Percentiles rank a stretch among this genome's conserved stretches.
Evolutionary conservation across 1,140 invertebrate genomes (phyloP).

Genomic region (Temnothorax longispinosus): DNA sequence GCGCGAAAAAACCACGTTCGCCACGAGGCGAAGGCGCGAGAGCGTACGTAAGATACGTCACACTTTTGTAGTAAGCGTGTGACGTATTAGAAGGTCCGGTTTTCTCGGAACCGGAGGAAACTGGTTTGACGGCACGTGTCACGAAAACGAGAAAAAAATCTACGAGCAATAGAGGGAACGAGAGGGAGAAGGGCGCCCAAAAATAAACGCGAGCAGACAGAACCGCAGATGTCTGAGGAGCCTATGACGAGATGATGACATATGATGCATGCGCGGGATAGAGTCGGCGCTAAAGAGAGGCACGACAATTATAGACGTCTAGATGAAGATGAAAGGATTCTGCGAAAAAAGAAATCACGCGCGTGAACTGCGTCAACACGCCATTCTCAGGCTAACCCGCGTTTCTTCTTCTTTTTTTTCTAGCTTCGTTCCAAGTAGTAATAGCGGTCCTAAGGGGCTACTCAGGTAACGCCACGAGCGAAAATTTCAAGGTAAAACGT

Average conservation of each 20-base stretch:
- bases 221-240: conserved; percentile 27
- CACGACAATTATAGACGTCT: conserved; percentile 20
- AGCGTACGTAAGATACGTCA: conserved; percentile 25
- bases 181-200: not conserved
- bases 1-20: not conserved
- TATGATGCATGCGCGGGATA: not conserved
- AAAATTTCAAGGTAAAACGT: conserved; percentile 26
- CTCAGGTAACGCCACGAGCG: not conserved
- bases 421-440: not conserved
- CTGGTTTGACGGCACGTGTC: conserved; percentile 58
- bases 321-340: not conserved
- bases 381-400: not conserved
- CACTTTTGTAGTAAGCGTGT: conserved; percentile 22
- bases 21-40: not conserved
- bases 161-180: not conserved
- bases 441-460: not conserved
- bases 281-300: conserved; percentile 1
- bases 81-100: conserved; percentile 42
- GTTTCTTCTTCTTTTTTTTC: not conserved
- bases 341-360: not conserved
- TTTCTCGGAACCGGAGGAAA: conserved; percentile 42
- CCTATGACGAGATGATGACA: conserved; percentile 38
- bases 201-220: conserved; percentile 44
- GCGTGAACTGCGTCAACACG: conserved; percentile 1
- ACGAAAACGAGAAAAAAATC: conserved; percentile 35